A percentile compares a stretch with the other conserved stretches of the same genome.
Conservation (phyloP, 2,797 vertebrate species). For the Potorous gilbertii region DNA sequence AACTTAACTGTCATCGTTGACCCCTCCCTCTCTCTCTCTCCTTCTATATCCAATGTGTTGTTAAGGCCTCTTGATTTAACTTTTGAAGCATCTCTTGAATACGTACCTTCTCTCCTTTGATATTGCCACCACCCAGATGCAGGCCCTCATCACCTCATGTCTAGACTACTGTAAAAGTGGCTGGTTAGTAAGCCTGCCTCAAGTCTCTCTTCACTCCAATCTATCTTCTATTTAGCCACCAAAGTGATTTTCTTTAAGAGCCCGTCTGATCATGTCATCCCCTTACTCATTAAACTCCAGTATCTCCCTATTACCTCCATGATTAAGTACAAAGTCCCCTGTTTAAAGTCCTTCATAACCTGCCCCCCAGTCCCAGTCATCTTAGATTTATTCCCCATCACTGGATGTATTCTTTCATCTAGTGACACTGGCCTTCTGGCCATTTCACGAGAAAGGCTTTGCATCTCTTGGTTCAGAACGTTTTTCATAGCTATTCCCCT, state of each 20-base stretch:
- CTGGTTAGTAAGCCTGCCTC: background rate
- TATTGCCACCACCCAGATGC: background rate
- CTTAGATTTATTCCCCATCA: background rate
- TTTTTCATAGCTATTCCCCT: background rate
- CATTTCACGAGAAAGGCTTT: background rate
- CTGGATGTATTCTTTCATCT: background rate
- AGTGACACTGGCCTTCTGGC: background rate
- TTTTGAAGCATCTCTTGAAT: background rate
- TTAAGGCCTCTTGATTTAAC: background rate
- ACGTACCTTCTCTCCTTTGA: background rate
- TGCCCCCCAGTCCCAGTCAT: background rate
- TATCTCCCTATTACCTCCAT: background rate
- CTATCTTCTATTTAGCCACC: background rate
- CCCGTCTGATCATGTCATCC: background rate
- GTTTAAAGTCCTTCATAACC: background rate
- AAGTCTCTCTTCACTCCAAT: background rate
- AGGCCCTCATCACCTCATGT: background rate
- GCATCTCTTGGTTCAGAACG: background rate
- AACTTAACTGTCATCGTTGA: too few species aligned
- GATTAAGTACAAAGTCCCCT: background rate
- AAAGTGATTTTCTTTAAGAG: background rate
- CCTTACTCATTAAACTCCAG: background rate
- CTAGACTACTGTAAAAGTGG: background rate
- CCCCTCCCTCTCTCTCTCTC: background rate
- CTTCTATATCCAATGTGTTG: background rate